Base-by-base conservation (phyloP, 2,797 vertebrate species). In the Lerista edwardsae region DNA sequence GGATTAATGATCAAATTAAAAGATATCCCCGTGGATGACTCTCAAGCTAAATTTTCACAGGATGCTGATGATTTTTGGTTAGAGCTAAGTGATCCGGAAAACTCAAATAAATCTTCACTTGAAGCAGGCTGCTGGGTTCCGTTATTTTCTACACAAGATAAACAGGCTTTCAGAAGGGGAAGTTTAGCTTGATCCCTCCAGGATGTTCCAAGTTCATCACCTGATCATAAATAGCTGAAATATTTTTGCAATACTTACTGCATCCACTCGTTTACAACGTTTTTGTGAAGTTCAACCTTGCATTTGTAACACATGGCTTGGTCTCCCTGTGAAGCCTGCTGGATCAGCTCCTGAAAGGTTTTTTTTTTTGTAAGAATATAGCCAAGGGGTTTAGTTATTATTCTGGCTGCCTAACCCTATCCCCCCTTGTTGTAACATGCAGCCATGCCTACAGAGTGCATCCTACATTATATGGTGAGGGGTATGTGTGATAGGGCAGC, bases 1-100 rank as follows among this genome's bases (percentile, higher is more conserved):
- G 36, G 80, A 91, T 90, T 91, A 93, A 86, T 0, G 1, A 86
- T 81, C 71, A 89, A 89, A 91, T 90, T 85, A 82, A 88, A 89
- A 92, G 4, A 1, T 84, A 82, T 83, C 75, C 80, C 81, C 74
- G 47, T 75, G 80, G 25, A 41, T 75, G 55, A 79, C 2, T 83
- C 77, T 83, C 17, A 57, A 86, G 44, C 84, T 91, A 91, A 91
- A 92, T 86, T 90, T 86, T 87, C 6, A 0, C 87, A 76, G 41
- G 62, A 79, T 0, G 47, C 4, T 12, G 75, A 67, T 74, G 65
- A 85, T 78, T 61, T 51, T 80, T 82, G 87, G 47, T 88, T 92
- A 57, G 64, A 80, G 29, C 67, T 87, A 88, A 88, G 69, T 84
- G 41, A 87, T 67, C 15, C 64, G 10, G 75, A 93, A 86, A 90